Evolutionary conservation across 2,888 invertebrate species (phyloP).

Genomic region (Ctena decussata): DNA sequence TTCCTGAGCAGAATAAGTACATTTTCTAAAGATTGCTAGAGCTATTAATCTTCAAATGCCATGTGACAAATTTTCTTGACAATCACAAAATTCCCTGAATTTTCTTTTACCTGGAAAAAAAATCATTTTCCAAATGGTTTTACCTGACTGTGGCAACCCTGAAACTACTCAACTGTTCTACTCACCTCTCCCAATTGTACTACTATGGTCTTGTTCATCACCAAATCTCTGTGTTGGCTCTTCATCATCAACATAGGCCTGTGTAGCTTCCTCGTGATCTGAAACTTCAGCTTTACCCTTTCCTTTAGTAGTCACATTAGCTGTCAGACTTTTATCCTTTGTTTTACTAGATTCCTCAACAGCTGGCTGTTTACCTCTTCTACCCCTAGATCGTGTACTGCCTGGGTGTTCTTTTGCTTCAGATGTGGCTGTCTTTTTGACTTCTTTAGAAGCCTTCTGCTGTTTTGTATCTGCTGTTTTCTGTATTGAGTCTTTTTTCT

Average conservation of each 20-base stretch:
- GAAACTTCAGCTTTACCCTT: slow-evolving; percentile 10
- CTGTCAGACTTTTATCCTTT: slow-evolving; percentile 17
- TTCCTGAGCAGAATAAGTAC: too few relatives aligned
- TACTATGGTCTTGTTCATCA: slow-evolving; percentile 11
- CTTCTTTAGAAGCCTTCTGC: not conserved
- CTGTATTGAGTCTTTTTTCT: not conserved
- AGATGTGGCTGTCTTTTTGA: not conserved
- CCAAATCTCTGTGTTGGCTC: slow-evolving; percentile 54
- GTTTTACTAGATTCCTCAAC: slow-evolving; percentile 19
- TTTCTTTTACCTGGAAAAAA: too few relatives aligned
- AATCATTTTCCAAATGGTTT: too few relatives aligned
- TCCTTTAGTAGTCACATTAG: slow-evolving; percentile 29
- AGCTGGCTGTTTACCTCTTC: slow-evolving; percentile 1
- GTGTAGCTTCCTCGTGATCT: slow-evolving; percentile 35
- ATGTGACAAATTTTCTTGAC: too few relatives aligned
- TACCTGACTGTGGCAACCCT: too few relatives aligned
- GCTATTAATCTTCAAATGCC: too few relatives aligned
- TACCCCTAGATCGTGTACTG: slow-evolving; percentile 15
- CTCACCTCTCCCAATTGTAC: too few relatives aligned
- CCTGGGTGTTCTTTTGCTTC: not conserved
- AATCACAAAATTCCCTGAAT: too few relatives aligned
- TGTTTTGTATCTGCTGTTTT: not conserved
- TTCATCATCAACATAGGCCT: slow-evolving; percentile 23
- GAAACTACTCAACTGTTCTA: too few relatives aligned
- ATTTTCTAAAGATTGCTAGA: too few relatives aligned